Evolutionary conservation across 2,888 invertebrate species (phyloP), one percentile per base, ranked within the genome.

Genomic region (Xestia sexstrigata): DNA sequence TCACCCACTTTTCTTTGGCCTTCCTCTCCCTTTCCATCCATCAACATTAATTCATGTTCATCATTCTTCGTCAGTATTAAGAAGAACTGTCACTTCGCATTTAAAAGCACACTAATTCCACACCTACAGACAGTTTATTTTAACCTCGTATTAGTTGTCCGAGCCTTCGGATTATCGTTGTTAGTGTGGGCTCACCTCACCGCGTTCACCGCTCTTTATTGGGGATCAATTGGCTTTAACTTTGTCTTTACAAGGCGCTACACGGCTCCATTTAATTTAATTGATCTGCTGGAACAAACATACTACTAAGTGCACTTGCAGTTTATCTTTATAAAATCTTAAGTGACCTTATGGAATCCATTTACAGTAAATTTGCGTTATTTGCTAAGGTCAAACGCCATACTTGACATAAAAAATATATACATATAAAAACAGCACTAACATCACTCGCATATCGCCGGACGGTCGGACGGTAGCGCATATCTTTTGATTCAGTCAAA

Each of bases 91-190:
- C 45, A 65, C 11, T 26, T 55, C 39, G 5, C 39, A 66, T 35
- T 65, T 17, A 66, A 47, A 35, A 69, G 17, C n/a, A 52, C 30
- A 52, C n/a, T n/a, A n/a, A n/a, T n/a, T n/a, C n/a, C n/a, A n/a
- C n/a, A n/a, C n/a, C n/a, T n/a, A n/a, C 55, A 66, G 20, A 0
- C 68, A 82, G 60, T 85, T 81, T 65, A 74, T n/a, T 58, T 70
- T 45, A 66, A 78, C 69, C 71, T 52, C 39, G 79, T 55, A 81
- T 84, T 75, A 78, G 80, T 79, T 60, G 74, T n/a, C 65, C 49
- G 72, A 82, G 74, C 68, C 69, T 42, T n/a, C 13, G 89, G 87
- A 91, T 92, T 90, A 91, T 74, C 81, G 81, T 82, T 82, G 88
- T 88, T 88, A 90, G 88, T 81, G 86, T 67, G 70, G 84, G 84